Conservation (phyloP, 1,140 invertebrate species). For the Drosophila bifasciata region DNA sequence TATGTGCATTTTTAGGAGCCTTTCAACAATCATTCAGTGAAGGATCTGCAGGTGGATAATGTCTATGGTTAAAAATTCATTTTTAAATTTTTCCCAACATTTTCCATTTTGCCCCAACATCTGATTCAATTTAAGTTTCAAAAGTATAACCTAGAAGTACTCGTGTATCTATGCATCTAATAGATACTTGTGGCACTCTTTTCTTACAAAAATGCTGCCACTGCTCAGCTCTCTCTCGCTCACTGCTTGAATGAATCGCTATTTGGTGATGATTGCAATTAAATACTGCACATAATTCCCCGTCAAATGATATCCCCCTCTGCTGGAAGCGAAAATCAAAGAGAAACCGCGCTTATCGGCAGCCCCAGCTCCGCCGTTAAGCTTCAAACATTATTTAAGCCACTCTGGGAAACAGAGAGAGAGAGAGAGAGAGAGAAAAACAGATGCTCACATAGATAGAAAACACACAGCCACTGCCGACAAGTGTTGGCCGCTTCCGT, state of each 20-base stretch:
- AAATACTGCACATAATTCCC: slow-evolving; percentile 58
- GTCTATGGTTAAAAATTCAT: too few relatives aligned
- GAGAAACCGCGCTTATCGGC: slow-evolving; percentile 47
- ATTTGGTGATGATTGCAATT: slow-evolving; percentile 57
- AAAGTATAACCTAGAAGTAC: too few relatives aligned
- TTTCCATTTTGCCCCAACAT: too few relatives aligned
- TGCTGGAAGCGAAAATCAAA: slow-evolving; percentile 48
- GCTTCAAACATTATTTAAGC: slow-evolving; percentile 68
- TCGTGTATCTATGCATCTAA: too few relatives aligned
- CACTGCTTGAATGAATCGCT: slow-evolving; percentile 15
- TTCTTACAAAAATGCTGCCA: too few relatives aligned
- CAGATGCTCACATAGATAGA: slow-evolving; percentile 9
- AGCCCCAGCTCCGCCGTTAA: slow-evolving; percentile 40
- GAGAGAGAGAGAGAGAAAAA: background rate
- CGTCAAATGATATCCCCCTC: slow-evolving; percentile 40
- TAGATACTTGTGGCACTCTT: too few relatives aligned
- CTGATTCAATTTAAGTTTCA: too few relatives aligned
- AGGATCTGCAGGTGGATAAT: too few relatives aligned
- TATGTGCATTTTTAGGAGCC: too few relatives aligned
- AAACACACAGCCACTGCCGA: slow-evolving; percentile 14
- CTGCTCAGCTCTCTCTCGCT: too few relatives aligned
- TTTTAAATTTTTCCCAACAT: too few relatives aligned
- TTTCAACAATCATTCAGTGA: too few relatives aligned
- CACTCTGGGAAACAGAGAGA: slow-evolving; percentile 29
- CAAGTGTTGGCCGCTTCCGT: slow-evolving; percentile 68